Evolutionary conservation across 2,797 vertebrate genomes (phyloP), one percentile per base, ranked within the genome.

Genomic region (Myoxocephalus aenaeus): DNA sequence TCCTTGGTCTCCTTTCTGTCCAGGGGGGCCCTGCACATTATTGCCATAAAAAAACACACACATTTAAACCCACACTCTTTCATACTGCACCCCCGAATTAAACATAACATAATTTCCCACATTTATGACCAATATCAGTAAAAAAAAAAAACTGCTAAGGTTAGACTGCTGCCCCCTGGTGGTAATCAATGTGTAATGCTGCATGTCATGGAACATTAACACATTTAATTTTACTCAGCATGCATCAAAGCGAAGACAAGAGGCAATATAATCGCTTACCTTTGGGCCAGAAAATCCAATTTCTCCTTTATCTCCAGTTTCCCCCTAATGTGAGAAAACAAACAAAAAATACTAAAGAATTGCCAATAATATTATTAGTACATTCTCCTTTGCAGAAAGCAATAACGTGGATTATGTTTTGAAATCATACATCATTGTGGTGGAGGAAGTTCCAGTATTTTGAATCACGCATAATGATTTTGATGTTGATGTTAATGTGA

Each of bases 1-100:
- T 77, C 98, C 98, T 92, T 96, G 97, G 64, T 99, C 98, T 65
- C 98, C 98, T 89, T 99, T 99, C 92, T 98, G 97, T 73, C 98
- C 98, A 11, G 97, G 96, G 63, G 96, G 97, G 11, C 98, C 98
- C 98, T 99, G 92, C 59, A 77, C 27, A 78, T 42, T n/a, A 54
- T n/a, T 29, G 4, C 74, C 56, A 42, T 42, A 12, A 40, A 3
- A 32, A 32, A 88, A 34, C 5, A 82, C n/a, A 66, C 17, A 70
- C 14, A 58, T 69, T 54, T 61, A 13, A 70, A 54, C 7, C 63
- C 29, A 48, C 2, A 2, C 20, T 20, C 12, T 42, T 29, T 67
- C 25, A 44, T 2, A 29, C 18, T 25, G 14, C 14, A 50, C 36
- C 51, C 13, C 15, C 36, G 5, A 44, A 53, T 68, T 8, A 48